These are phyloP conservation scores for Sinosuthora webbiana DNA, from an alignment of 2,113 vertebrate species.

Conservation along the genomic window DNA sequence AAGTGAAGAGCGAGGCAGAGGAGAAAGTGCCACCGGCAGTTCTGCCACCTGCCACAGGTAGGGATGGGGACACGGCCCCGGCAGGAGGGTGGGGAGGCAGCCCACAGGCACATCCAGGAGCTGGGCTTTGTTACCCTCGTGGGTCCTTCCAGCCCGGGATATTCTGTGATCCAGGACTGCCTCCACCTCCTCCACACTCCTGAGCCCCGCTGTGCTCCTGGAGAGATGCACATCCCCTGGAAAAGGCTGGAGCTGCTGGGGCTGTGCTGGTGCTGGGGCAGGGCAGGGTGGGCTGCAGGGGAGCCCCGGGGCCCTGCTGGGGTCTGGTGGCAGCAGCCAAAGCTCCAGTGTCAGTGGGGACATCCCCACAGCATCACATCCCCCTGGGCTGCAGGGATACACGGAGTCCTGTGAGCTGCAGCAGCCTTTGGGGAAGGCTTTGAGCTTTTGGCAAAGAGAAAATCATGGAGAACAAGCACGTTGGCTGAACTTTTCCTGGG, in stretches of 20 bases:
- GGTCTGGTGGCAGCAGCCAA: background rate
- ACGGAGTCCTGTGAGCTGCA: background rate
- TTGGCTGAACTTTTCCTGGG: background rate
- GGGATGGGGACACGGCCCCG: background rate
- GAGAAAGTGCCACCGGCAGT: background rate
- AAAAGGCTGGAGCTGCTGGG: background rate
- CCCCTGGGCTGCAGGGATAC: fast-evolving
- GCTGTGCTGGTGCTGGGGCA: background rate
- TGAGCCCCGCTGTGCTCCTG: fast-evolving
- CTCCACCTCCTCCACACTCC: fast-evolving
- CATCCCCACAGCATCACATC: background rate
- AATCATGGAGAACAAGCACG: background rate
- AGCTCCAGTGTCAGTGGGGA: fast-evolving
- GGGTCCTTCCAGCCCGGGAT: background rate
- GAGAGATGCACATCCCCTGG: fast-evolving
- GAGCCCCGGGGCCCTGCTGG: background rate
- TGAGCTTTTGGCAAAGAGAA: background rate
- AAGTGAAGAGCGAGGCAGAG: background rate
- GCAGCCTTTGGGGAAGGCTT: background rate
- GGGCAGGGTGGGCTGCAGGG: background rate
- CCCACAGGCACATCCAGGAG: background rate
- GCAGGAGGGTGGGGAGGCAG: background rate
- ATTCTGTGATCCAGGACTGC: background rate
- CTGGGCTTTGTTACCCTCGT: background rate
- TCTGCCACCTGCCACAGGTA: background rate